Conservation (phyloP, 1,140 invertebrate species). For the Mesaphorura yosii region DNA sequence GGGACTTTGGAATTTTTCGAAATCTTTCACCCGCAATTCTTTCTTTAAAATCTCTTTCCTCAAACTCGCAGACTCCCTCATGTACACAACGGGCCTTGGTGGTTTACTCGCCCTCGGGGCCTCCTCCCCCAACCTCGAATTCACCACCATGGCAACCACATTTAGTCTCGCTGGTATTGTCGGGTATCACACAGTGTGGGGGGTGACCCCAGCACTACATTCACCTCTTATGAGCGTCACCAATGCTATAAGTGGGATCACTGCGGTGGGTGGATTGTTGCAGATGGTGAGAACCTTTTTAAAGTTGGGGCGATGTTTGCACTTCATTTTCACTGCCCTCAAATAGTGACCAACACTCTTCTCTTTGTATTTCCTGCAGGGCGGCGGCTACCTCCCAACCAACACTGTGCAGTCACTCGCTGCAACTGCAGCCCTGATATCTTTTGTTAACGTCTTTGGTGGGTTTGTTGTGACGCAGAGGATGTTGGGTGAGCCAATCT, state of each 20-base stretch:
- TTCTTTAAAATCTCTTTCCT: no score
- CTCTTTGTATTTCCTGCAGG: constrained; percentile 40
- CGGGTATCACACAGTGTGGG: constrained; percentile 70
- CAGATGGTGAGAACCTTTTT: constrained; percentile 40
- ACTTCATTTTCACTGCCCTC: background rate
- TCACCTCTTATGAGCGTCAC: constrained; percentile 88
- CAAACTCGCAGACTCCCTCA: no score
- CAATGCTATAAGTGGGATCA: constrained; percentile 84
- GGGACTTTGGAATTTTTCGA: constrained; percentile 34
- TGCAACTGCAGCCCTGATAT: constrained; percentile 69
- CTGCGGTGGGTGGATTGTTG: constrained; percentile 72
- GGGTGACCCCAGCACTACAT: constrained; percentile 66
- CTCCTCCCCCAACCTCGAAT: constrained; percentile 64
- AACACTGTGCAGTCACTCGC: constrained; percentile 58
- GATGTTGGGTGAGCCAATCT: constrained; percentile 90
- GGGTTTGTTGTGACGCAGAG: constrained; percentile 81
- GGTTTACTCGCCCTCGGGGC: constrained; percentile 57
- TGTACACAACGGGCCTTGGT: constrained; percentile 47
- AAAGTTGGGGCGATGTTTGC: background rate
- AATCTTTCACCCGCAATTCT: no score
- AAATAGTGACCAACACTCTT: no score
- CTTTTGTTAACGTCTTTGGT: constrained; percentile 81
- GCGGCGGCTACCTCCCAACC: constrained; percentile 60
- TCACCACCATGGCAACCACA: constrained; percentile 77
- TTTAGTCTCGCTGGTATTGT: constrained; percentile 72